Evolutionary conservation across 2,797 vertebrate genomes (phyloP), one percentile per base, ranked within the genome.

Genomic region (Xenopus petersii): DNA sequence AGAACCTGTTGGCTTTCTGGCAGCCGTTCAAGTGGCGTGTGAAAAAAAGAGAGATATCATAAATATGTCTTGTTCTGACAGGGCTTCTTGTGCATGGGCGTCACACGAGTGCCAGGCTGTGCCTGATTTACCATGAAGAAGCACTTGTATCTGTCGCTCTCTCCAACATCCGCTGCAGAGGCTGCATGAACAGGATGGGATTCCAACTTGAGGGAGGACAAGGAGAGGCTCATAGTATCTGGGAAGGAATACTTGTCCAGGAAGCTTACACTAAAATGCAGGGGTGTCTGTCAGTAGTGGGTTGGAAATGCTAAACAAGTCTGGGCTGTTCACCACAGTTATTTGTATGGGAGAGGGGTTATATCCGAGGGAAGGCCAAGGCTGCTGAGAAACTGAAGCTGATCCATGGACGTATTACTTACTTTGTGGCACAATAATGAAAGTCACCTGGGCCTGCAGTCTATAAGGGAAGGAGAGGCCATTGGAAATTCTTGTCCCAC

Each of bases 61-160:
- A 83, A 86, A 89, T 80, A 83, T 71, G 77, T 81, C 64, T 74
- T 81, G 83, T 81, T 87, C 83, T 86, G 87, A 87, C 83, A 9
- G 85, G 77, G 73, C 83, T 84, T 82, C 26, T 81, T 74, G 83
- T 83, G 74, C 75, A 67, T 42, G 15, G 26, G 26, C 26, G 26
- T 30, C 26, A 30, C 26, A 30, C 4, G 26, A 30, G 26, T 30
- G 26, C 26, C 10, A 55, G 5, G 47, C 12, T 47, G 61, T 74
- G 65, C 59, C 46, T 73, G 82, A 82, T 78, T 82, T 82, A 48
- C 68, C 74, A 66, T 65, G 65, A 61, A 63, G 64, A 67, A 74
- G 8, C 0, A 3, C 75, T 77, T 47, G 1, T 0, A 58, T 30
- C 12, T 46, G 54, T 67, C 65, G 21, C 0, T 0, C 46, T 12